Evolutionary conservation across 2,888 invertebrate genomes (phyloP).

Genomic region (Tachystola acroxantha): DNA sequence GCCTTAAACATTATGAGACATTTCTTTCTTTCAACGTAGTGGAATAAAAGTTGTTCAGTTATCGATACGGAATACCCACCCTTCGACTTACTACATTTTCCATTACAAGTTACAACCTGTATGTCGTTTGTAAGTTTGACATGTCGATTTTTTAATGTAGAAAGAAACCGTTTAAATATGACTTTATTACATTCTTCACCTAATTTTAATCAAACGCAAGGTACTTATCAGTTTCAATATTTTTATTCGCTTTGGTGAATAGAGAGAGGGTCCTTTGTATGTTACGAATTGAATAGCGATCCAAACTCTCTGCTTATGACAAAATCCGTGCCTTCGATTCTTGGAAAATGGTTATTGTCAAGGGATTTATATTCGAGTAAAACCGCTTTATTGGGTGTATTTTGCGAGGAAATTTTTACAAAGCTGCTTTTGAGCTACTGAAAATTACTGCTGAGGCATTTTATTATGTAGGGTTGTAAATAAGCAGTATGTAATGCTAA

Average conservation of each 20-base stretch:
- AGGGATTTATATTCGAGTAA: slow-evolving; percentile 13
- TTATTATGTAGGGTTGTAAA: no score
- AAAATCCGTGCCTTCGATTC: slow-evolving; percentile 24
- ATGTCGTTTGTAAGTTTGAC: no score
- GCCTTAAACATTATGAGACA: no score
- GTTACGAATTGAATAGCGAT: slow-evolving; percentile 22
- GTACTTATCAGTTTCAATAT: not conserved
- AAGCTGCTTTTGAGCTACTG: not conserved
- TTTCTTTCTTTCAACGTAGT: no score
- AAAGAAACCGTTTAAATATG: no score
- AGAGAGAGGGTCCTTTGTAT: slow-evolving; percentile 27
- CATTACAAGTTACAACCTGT: no score
- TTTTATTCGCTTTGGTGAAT: not conserved
- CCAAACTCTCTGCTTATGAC: slow-evolving; percentile 29
- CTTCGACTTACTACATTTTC: no score
- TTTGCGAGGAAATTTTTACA: not conserved
- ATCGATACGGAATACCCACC: no score
- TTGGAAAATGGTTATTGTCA: slow-evolving; percentile 26
- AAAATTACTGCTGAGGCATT: not conserved
- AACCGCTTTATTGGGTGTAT: slow-evolving; percentile 9
- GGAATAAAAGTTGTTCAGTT: no score
- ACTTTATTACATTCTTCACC: no score
- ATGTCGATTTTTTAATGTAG: no score
- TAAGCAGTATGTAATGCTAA: no score
- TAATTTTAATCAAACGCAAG: not conserved